Base-by-base conservation (phyloP, 2,888 invertebrate species). In the Phaedon cochleariae region DNA sequence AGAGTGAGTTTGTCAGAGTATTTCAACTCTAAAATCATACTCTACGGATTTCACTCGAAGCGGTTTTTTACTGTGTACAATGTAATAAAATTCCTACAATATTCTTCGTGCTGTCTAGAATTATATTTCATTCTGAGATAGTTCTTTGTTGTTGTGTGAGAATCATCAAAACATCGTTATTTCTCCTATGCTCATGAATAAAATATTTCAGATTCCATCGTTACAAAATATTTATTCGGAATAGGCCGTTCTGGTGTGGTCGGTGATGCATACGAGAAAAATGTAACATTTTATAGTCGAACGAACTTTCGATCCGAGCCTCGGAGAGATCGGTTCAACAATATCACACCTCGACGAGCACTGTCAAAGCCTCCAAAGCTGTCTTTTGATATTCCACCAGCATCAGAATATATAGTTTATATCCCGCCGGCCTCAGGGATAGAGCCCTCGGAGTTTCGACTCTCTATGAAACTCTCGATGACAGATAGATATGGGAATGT, bases 311-410 rank as follows among this genome's bases (percentile, higher is more conserved):
- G 77, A 79, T 77, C 74, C 72, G 61, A 66, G 62, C 62, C n/a
- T 64, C 65, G 68, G 55, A 59, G 66, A 73, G 71, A 74, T 76
- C 76, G 77, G 76, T 74, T 77, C 76, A 75, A 80, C 80, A 81
- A 81, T 80, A 80, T 81, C 80, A 82, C 80, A 82, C 81, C 80
- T 80, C 80, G 75, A 65, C 78, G 80, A 74, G 74, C 80, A 80
- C 79, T 79, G 79, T 81, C 81, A 81, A 82, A 81, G 81, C 77
- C 69, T 74, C 75, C 72, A 75, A 76, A 78, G 78, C 78, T 79
- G 80, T 80, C 81, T 81, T 81, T 81, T 81, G 81, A 81, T 81
- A 80, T 81, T 81, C 80, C 77, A 75, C 76, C 76, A 74, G 72
- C 74, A 70, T 71, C 73, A 72, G 74, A 77, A 76, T 76, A 72